These are phyloP conservation scores for Onychostruthus taczanowskii DNA, from an alignment of 2,113 vertebrate genomes.

Conservation along the genomic window DNA sequence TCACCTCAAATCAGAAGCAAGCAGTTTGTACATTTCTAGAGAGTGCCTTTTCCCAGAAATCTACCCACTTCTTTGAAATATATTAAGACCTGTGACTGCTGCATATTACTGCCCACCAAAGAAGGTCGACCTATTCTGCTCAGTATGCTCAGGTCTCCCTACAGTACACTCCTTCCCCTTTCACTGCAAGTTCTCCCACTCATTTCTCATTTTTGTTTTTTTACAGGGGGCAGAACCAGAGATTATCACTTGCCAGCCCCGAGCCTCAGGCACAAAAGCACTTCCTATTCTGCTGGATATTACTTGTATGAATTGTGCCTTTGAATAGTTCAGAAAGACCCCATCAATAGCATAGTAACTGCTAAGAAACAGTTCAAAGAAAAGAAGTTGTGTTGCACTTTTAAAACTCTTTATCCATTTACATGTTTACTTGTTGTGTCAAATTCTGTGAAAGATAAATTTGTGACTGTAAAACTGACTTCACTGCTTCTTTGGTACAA, in stretches of 20 bases:
- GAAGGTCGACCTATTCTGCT: neutral
- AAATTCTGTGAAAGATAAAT: neutral
- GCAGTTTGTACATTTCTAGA: neutral
- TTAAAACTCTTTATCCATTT: neutral
- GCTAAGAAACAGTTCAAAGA: neutral
- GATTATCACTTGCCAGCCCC: neutral
- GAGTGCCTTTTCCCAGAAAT: neutral
- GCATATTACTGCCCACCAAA: neutral
- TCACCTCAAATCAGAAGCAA: neutral
- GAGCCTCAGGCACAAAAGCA: neutral
- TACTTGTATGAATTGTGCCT: neutral
- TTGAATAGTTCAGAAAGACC: neutral
- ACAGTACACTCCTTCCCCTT: neutral
- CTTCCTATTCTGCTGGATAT: neutral
- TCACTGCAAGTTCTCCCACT: neutral
- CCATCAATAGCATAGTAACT: neutral
- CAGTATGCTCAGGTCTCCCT: neutral
- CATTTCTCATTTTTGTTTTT: neutral
- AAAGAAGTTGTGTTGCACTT: neutral
- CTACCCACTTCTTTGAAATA: neutral
- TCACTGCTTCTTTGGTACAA: neutral
- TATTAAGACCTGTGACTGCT: neutral
- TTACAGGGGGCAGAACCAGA: neutral
- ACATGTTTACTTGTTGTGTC: neutral
- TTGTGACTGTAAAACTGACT: neutral